These are phyloP conservation scores for Tenthredo notha DNA, from an alignment of 2,888 invertebrate species.

Conservation along the genomic window DNA sequence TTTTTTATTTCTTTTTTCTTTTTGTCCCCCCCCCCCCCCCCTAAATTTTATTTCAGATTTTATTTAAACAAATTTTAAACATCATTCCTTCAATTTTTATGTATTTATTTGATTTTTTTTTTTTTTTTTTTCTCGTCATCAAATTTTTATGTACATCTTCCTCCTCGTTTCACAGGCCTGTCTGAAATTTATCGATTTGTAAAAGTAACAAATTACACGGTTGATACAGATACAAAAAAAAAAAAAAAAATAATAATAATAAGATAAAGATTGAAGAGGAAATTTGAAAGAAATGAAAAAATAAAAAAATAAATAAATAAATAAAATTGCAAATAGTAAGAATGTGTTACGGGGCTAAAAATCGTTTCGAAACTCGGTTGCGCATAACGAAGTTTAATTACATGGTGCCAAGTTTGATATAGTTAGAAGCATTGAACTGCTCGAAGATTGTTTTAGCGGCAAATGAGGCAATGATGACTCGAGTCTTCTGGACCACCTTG, in stretches of 20 bases:
- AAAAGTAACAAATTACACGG: not conserved
- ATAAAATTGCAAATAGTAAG: not conserved
- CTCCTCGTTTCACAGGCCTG: not conserved
- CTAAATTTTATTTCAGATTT: constrained; percentile 1
- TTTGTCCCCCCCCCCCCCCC: too few relatives aligned
- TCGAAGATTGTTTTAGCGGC: constrained; percentile 75
- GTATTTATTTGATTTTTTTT: not conserved
- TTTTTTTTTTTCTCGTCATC: not conserved
- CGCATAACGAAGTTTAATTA: constrained; percentile 73
- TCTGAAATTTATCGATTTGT: too few relatives aligned
- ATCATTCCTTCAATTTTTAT: not conserved
- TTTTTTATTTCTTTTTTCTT: not conserved
- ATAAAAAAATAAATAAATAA: too few relatives aligned
- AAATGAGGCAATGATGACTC: constrained; percentile 78
- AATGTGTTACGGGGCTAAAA: not conserved
- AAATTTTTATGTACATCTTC: not conserved
- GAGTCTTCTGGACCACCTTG: constrained; percentile 72
- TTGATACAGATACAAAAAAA: not conserved
- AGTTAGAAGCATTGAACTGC: constrained; percentile 72
- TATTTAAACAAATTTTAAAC: not conserved
- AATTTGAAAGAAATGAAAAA: not conserved
- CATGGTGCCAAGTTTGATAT: constrained; percentile 74
- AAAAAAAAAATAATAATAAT: not conserved
- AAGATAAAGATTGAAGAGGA: not conserved
- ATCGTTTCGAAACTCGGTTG: constrained; percentile 3